Base-by-base conservation (phyloP, 2,888 invertebrate genomes). In the Limnephilus marmoratus region DNA sequence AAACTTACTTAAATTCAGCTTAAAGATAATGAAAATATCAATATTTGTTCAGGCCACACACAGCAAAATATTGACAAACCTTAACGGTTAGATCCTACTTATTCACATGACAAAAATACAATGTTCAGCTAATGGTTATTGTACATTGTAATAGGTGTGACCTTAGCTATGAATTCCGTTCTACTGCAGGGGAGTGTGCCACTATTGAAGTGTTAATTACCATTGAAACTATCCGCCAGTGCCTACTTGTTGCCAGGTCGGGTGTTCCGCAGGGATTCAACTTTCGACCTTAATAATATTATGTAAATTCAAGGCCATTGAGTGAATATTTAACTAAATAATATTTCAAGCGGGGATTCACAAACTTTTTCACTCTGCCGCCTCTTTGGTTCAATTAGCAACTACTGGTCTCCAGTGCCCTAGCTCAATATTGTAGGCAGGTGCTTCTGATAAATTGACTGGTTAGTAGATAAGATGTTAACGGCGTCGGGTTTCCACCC, bases 61-160 rank as follows among this genome's bases (percentile, higher is more conserved):
- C 1, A 68, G 68, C 24, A 68, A 68, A 24, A 68, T 68, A 68
- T 68, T 68, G 68, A 24, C 7, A 68, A 68, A 24, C 68, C 24
- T 68, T 68, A 9, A 68, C 68, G 68, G 68, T n/a, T n/a, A 9
- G 68, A 9, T 68, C 24, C 68, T 7, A 24, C 68, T 18, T 68
- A 68, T 9, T n/a, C 0, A 68, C 24, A 68, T 24, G 24, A 24
- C 5, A 68, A 68, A 68, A 68, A 24, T 68, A 68, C 68, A 68
- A 68, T 24, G 68, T 68, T 68, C 24, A 68, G 68, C 9, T 24
- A 24, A 68, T 68, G n/a, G 9, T 24, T 68, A 24, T 68, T 24
- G 68, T 68, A 68, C 68, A 68, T 24, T 68, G 53, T 49, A 49
- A 83, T 85, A 85, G 85, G 85, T 85, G 85, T 24, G 85, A 85